Percentiles rank a stretch among this genome's conserved stretches.
These are phyloP conservation scores for Aphrocallistes beatrix DNA, from an alignment of 37 sponge, comb jelly and placozoan species.

Conservation along the genomic window DNA sequence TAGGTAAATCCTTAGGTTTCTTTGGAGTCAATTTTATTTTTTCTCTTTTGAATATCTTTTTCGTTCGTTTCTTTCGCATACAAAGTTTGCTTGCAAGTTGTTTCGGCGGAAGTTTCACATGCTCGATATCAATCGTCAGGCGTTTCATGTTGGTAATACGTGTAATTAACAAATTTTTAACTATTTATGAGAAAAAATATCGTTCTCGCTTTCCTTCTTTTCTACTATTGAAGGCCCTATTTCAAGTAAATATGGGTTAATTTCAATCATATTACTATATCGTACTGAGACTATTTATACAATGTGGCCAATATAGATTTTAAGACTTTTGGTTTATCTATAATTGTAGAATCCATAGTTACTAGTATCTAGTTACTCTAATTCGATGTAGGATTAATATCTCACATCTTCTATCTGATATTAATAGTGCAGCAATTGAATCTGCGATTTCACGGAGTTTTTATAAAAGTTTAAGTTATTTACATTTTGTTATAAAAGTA, in stretches of 20 bases:
- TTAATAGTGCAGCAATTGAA: too few relatives aligned
- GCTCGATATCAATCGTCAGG: background rate
- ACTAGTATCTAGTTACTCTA: too few relatives aligned
- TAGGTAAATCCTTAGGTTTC: too few relatives aligned
- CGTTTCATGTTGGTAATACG: background rate
- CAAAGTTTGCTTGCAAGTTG: background rate
- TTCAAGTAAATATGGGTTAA: background rate
- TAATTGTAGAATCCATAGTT: constrained; percentile 6
- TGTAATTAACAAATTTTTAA: background rate
- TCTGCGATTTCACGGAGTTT: too few relatives aligned
- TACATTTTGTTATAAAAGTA: too few relatives aligned
- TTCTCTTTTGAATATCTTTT: too few relatives aligned
- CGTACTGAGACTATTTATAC: background rate
- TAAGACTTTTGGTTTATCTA: background rate
- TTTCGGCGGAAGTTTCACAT: background rate
- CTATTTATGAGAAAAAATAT: background rate
- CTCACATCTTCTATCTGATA: too few relatives aligned
- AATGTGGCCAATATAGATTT: background rate
- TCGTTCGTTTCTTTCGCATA: too few relatives aligned
- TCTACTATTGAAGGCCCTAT: background rate
- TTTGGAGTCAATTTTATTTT: too few relatives aligned
- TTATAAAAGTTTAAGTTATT: too few relatives aligned
- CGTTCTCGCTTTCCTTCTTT: background rate
- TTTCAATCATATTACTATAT: background rate
- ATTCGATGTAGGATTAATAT: too few relatives aligned